These are phyloP conservation scores for Sebastes glaucus DNA, from an alignment of 2,797 vertebrate genomes.

Conservation along the genomic window DNA sequence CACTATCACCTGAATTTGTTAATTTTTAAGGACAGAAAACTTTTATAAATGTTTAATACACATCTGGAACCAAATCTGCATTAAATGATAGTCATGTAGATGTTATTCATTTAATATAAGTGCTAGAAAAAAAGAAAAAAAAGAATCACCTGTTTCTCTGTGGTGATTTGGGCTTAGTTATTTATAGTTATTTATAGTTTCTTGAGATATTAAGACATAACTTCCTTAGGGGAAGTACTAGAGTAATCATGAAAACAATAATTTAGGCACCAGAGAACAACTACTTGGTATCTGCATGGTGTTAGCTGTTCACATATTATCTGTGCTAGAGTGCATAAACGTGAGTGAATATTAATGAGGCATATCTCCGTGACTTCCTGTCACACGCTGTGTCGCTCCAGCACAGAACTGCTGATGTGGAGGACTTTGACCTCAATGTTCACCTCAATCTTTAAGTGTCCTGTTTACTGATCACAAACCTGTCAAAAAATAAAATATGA, in stretches of 20 bases:
- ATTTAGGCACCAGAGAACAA: background rate
- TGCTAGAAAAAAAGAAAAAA: background rate
- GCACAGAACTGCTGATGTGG: conserved; percentile 66
- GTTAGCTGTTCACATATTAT: conserved; percentile 22
- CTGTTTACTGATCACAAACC: conserved; percentile 55
- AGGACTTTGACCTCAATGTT: conserved; percentile 72
- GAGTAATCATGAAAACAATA: background rate
- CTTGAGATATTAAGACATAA: background rate
- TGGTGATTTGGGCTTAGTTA: background rate
- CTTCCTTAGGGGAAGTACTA: background rate
- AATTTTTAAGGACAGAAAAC: background rate
- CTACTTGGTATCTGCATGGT: conserved; percentile 5
- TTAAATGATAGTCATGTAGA: background rate
- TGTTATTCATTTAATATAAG: background rate
- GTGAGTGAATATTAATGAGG: conserved; percentile 64
- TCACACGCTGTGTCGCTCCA: conserved; percentile 48
- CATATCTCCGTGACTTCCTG: conserved; percentile 72
- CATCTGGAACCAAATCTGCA: background rate
- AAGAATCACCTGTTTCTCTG: background rate
- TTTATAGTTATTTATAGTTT: background rate
- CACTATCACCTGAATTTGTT: background rate
- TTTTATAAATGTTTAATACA: background rate
- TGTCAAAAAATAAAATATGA: conserved; percentile 46
- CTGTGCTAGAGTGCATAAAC: conserved; percentile 23
- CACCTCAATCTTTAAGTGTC: conserved; percentile 26